Percentiles rank a stretch among this genome's conserved stretches.
phyloP scores from a whole-genome alignment of 2,888 invertebrate species.

The Cheilosia urbana region DNA sequence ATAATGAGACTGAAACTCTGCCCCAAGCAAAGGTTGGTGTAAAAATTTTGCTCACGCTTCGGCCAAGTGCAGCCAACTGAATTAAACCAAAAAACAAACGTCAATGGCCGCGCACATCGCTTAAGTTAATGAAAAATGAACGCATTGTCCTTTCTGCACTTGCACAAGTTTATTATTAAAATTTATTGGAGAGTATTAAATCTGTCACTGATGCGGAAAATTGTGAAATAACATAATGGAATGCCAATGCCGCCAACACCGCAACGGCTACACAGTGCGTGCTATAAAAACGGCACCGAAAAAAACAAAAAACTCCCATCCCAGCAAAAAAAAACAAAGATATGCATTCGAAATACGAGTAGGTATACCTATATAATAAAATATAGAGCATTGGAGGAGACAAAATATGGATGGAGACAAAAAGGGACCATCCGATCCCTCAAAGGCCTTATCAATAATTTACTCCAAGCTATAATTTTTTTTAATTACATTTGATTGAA shows the following conservation, averaged over 20 bases:
- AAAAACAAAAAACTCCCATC: conserved; percentile 1
- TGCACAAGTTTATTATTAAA: conserved; percentile 49
- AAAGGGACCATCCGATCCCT: conserved; percentile 1
- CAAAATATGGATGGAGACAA: neutral
- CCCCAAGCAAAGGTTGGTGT: too few relatives aligned
- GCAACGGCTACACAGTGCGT: neutral
- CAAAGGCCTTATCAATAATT: conserved; percentile 40
- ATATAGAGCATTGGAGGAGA: neutral
- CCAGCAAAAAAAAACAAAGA: neutral
- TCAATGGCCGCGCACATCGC: conserved; percentile 10
- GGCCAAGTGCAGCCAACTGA: conserved; percentile 36
- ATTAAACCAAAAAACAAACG: conserved; percentile 27
- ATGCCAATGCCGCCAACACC: conserved; percentile 7
- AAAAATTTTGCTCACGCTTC: conserved; percentile 14
- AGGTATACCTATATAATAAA: neutral
- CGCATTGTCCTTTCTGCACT: conserved; percentile 35
- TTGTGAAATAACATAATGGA: conserved; percentile 54
- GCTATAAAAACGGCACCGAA: conserved; percentile 4
- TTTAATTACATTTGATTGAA: conserved; percentile 48
- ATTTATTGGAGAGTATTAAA: conserved; percentile 48
- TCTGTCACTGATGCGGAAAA: conserved; percentile 45
- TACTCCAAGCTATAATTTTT: conserved; percentile 41
- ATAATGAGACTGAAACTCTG: neutral
- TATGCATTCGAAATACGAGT: neutral
- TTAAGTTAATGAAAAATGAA: conserved; percentile 52